Conservation (phyloP, 2,888 invertebrate genomes). For the Hermaeophaga mercurialis region DNA sequence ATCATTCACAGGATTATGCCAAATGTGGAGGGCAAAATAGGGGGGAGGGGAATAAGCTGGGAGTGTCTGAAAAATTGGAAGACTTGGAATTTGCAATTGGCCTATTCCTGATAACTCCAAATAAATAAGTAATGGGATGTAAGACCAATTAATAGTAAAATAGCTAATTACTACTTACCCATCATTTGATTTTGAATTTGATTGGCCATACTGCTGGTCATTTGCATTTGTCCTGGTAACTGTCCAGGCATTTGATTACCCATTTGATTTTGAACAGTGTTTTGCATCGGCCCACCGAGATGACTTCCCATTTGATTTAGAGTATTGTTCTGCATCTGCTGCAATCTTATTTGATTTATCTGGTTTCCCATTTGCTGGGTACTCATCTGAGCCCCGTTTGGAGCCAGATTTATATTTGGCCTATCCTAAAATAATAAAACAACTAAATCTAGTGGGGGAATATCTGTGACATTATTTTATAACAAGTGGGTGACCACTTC, state of each 20-base stretch:
- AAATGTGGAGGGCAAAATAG: too few relatives aligned
- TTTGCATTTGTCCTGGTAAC: conserved; percentile 52
- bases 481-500: too few relatives aligned
- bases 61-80: too few relatives aligned
- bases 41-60: too few relatives aligned
- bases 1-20: too few relatives aligned
- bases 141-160: too few relatives aligned
- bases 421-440: conserved; percentile 43
- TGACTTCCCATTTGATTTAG: conserved; percentile 57
- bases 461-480: too few relatives aligned
- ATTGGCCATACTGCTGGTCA: conserved; percentile 47
- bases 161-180: too few relatives aligned
- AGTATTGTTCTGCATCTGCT: conserved; percentile 59
- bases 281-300: conserved; percentile 48
- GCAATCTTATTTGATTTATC: conserved; percentile 58
- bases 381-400: conserved; percentile 59
- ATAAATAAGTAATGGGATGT: too few relatives aligned
- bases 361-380: conserved; percentile 47
- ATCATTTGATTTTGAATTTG: conserved; percentile 46
- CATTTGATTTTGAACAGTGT: conserved; percentile 48
- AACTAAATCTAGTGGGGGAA: too few relatives aligned
- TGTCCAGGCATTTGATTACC: conserved; percentile 41
- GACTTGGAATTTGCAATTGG: too few relatives aligned
- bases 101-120: too few relatives aligned
- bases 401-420: conserved; percentile 55